Conservation (phyloP, 2,113 vertebrate species). For the Caretta caretta region DNA sequence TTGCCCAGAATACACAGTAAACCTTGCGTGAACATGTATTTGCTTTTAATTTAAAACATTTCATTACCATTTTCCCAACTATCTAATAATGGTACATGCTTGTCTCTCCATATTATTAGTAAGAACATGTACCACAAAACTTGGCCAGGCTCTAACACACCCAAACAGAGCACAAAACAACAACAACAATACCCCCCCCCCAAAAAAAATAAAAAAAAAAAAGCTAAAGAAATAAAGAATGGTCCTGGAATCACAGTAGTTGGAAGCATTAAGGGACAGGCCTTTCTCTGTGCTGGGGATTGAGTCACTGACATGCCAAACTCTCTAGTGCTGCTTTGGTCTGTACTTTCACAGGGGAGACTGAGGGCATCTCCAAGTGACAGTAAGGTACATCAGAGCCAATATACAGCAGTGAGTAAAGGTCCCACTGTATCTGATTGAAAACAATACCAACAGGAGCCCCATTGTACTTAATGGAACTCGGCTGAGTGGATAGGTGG, state of each 20-base stretch:
- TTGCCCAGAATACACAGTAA: neutral
- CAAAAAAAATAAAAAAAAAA: neutral
- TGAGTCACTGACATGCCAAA: neutral
- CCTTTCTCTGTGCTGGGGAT: neutral
- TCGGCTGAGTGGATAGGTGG: neutral
- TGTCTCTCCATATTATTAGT: neutral
- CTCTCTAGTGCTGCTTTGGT: neutral
- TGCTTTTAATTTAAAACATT: neutral
- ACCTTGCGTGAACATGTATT: neutral
- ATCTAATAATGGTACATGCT: neutral
- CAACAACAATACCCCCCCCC: neutral
- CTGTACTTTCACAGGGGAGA: neutral
- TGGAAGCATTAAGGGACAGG: neutral
- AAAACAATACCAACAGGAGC: slow-evolving; percentile 8
- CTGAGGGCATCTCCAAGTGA: neutral
- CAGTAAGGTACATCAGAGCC: neutral
- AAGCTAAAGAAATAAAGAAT: neutral
- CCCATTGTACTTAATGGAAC: accelerated
- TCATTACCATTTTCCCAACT: neutral
- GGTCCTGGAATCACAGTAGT: neutral
- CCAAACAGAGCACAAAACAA: neutral
- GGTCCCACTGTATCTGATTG: neutral
- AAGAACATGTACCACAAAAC: slow-evolving; percentile 4
- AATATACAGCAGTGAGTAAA: neutral
- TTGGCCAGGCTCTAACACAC: neutral